Percentiles rank a stretch among this genome's conserved stretches.
phyloP scores from a whole-genome alignment of 2,888 invertebrate species.

The Schizotus pectinicornis region DNA sequence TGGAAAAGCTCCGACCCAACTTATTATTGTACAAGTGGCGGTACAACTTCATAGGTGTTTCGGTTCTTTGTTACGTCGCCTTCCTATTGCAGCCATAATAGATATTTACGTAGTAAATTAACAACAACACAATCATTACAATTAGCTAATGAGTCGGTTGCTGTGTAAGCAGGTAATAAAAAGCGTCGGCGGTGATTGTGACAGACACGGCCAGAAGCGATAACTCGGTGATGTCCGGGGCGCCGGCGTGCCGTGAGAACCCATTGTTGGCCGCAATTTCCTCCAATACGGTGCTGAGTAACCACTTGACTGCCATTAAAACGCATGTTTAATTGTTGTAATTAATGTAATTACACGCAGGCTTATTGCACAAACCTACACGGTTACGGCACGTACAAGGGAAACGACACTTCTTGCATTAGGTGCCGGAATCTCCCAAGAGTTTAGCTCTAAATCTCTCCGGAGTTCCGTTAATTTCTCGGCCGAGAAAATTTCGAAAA shows the following conservation, averaged over 20 bases:
- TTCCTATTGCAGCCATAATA: conserved; percentile 7
- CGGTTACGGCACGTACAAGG: too few relatives aligned
- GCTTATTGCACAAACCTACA: too few relatives aligned
- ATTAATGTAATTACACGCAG: background rate
- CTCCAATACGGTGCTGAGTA: conserved; percentile 10
- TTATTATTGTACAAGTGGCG: too few relatives aligned
- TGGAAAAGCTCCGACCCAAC: too few relatives aligned
- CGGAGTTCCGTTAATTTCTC: too few relatives aligned
- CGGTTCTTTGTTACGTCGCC: conserved; percentile 1
- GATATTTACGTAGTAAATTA: conserved; percentile 8
- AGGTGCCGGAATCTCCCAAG: too few relatives aligned
- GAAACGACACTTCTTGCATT: too few relatives aligned
- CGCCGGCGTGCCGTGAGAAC: conserved; percentile 39
- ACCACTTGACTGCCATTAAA: conserved; percentile 2
- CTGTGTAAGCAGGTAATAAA: conserved; percentile 1
- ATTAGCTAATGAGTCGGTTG: conserved; percentile 12
- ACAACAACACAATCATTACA: conserved; percentile 16
- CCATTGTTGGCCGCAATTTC: conserved; percentile 31
- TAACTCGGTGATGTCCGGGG: conserved; percentile 23
- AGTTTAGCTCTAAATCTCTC: too few relatives aligned
- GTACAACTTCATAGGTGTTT: too few relatives aligned
- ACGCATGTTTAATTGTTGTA: conserved; percentile 21
- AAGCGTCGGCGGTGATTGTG: conserved; percentile 26
- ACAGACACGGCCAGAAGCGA: background rate
- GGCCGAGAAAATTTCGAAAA: too few relatives aligned